Conservation (phyloP, 1,140 invertebrate genomes). For the Zaprionus africanus region DNA sequence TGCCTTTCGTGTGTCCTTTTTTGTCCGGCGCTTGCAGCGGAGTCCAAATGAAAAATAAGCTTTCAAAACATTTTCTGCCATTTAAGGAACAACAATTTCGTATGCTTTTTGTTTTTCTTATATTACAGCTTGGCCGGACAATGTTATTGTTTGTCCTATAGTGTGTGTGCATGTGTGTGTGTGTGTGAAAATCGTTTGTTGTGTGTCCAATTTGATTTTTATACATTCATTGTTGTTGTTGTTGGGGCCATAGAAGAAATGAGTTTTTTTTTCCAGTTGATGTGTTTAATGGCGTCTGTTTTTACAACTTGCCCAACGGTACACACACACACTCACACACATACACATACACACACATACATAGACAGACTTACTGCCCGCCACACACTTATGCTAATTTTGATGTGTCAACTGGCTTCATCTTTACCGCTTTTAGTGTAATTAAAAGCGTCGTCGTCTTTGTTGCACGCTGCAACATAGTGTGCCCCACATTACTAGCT, state of each 20-base stretch:
- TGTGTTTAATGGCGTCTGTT: constrained; percentile 81
- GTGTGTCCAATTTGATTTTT: constrained; percentile 79
- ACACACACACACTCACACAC: constrained; percentile 21
- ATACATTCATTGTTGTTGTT: constrained; percentile 50
- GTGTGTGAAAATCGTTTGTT: constrained; percentile 49
- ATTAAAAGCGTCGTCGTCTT: constrained; percentile 72
- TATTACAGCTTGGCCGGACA: constrained; percentile 75
- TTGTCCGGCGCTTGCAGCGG: constrained; percentile 48
- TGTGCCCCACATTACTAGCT: constrained; percentile 3
- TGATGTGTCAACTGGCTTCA: constrained; percentile 52
- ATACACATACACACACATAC: neutral
- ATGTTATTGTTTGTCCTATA: constrained; percentile 46
- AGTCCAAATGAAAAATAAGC: constrained; percentile 79
- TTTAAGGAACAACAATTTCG: constrained; percentile 80
- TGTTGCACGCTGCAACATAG: constrained; percentile 45
- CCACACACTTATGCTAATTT: constrained; percentile 75
- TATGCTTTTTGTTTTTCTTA: constrained; percentile 75
- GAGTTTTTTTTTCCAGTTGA: constrained; percentile 81
- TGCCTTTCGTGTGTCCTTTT: constrained; percentile 44
- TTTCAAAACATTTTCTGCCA: constrained; percentile 81
- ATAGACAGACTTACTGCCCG: neutral
- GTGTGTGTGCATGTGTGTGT: constrained; percentile 17
- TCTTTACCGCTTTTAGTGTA: constrained; percentile 65
- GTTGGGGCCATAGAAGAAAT: constrained; percentile 65
- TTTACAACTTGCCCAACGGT: constrained; percentile 67